These are phyloP conservation scores for Mormyrus iriodes DNA, from an alignment of 2,113 vertebrate species.

Conservation along the genomic window DNA sequence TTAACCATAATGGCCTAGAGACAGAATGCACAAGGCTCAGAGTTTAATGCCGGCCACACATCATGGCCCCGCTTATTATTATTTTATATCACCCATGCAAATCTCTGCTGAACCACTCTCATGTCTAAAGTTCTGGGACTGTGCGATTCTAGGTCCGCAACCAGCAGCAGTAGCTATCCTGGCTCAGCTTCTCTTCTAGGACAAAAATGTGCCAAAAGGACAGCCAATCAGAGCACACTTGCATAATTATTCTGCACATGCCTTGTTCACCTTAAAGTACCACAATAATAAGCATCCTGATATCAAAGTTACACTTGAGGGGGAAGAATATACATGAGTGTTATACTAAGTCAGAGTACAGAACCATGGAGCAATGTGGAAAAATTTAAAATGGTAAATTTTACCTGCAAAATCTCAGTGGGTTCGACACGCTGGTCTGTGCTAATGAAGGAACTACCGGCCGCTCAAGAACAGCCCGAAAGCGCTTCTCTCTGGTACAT, in stretches of 20 bases:
- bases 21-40: not conserved
- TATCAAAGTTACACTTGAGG: not conserved
- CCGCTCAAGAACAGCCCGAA: not conserved
- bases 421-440: not conserved
- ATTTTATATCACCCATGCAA: not conserved
- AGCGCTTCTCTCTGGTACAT: not conserved
- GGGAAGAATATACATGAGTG: not conserved
- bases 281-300: not conserved
- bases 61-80: not conserved
- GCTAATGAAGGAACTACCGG: not conserved
- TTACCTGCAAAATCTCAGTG: slow-evolving; percentile 2
- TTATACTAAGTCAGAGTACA: not conserved
- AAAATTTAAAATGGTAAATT: not conserved
- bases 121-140: not conserved
- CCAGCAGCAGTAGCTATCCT: not conserved
- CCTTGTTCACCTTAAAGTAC: not conserved
- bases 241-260: slow-evolving; percentile 31
- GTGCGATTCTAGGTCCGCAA: not conserved
- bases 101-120: not conserved
- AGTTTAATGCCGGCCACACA: not conserved
- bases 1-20: not conserved
- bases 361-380: not conserved
- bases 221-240: slow-evolving; percentile 18
- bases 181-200: not conserved
- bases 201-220: not conserved